Evolutionary conservation across 2,888 invertebrate genomes (phyloP).

Genomic region (Meiosimyza platycephala): DNA sequence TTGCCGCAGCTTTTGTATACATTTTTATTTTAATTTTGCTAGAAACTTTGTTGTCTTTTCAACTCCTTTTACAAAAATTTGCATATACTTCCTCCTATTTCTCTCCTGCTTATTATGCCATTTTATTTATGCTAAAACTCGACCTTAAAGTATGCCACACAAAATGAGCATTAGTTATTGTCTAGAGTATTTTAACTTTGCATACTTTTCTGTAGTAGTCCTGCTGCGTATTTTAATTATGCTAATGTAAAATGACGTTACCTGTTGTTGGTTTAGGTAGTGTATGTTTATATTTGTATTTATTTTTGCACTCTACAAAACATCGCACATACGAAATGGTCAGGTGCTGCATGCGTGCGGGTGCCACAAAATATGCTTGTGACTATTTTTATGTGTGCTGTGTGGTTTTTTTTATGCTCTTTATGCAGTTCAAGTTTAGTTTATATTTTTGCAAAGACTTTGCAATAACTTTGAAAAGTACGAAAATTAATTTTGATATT

Average conservation of each 20-base stretch:
- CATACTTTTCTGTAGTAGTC: constrained; percentile 21
- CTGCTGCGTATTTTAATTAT: constrained; percentile 49
- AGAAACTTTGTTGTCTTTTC: neutral
- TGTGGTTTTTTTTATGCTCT: constrained; percentile 11
- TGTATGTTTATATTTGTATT: neutral
- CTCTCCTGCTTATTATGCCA: neutral
- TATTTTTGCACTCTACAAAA: neutral
- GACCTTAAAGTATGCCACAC: constrained; percentile 26
- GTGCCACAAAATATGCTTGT: neutral
- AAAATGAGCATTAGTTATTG: constrained; percentile 30
- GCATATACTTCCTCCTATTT: constrained; percentile 17
- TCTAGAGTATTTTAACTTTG: constrained; percentile 21
- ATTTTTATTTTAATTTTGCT: neutral
- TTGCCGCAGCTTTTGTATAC: neutral
- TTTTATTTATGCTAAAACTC: neutral
- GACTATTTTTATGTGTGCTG: neutral
- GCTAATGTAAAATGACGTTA: constrained; percentile 45
- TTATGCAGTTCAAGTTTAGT: constrained; percentile 47
- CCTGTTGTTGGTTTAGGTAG: neutral
- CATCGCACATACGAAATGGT: neutral
- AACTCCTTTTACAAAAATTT: constrained; percentile 9
- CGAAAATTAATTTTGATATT: neutral
- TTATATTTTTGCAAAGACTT: constrained; percentile 36
- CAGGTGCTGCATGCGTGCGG: neutral
- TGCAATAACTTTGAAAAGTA: neutral